A percentile compares a stretch with the other conserved stretches of the same genome.
Conservation (phyloP, 2,113 vertebrate species). For the Mobula birostris region DNA sequence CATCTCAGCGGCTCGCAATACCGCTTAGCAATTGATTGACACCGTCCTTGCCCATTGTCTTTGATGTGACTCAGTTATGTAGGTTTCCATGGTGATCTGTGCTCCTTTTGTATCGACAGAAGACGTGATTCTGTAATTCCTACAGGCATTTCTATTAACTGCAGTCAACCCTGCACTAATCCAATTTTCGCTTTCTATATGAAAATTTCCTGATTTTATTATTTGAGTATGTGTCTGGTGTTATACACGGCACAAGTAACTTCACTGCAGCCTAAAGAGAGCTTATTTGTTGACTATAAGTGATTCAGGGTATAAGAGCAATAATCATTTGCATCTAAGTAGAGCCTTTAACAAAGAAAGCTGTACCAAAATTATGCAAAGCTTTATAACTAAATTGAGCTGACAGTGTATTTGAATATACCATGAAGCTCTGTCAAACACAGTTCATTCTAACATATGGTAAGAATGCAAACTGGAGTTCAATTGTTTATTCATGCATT, state of each 20-base stretch:
- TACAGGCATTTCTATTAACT: constrained; percentile 2
- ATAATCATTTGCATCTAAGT: not conserved
- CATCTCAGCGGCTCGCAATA: not conserved
- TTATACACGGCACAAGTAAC: not conserved
- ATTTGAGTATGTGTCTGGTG: not conserved
- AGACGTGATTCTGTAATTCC: not conserved
- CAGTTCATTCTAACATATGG: not conserved
- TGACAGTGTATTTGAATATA: not conserved
- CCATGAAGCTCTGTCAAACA: not conserved
- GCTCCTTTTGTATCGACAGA: not conserved
- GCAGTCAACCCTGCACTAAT: not conserved
- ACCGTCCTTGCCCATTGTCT: constrained; percentile 1
- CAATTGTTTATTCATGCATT: not conserved
- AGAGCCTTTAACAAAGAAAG: not conserved
- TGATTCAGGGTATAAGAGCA: not conserved
- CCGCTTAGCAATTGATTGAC: constrained; percentile 7
- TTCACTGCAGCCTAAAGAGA: not conserved
- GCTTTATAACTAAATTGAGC: not conserved
- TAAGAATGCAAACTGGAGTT: too few species aligned
- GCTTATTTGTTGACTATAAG: not conserved
- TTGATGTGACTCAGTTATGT: not conserved
- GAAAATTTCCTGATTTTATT: not conserved
- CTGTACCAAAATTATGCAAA: not conserved
- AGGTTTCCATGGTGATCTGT: constrained; percentile 19
- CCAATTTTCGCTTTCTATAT: not conserved